Conservation (phyloP, 2,113 vertebrate genomes). For the Phrynosoma platyrhinos region DNA sequence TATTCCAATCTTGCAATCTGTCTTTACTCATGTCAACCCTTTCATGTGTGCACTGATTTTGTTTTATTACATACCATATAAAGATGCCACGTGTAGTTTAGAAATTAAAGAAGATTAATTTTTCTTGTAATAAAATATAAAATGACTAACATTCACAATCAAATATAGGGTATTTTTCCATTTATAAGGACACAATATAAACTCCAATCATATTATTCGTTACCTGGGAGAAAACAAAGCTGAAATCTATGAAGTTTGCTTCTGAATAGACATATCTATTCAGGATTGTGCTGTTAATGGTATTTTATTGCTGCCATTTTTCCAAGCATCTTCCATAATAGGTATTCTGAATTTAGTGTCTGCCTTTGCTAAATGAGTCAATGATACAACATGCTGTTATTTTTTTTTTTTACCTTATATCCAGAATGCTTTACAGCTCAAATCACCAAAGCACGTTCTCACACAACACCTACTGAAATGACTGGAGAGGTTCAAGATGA, state of each 20-base stretch:
- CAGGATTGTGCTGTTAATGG: constrained; percentile 15
- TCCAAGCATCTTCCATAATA: neutral
- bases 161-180: constrained; percentile 51
- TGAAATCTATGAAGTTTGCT: neutral
- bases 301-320: constrained; percentile 55
- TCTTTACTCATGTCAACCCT: constrained; percentile 56
- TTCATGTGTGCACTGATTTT: constrained; percentile 67
- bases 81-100: constrained; percentile 62
- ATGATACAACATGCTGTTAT: neutral
- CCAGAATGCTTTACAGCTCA: neutral
- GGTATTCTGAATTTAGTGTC: neutral
- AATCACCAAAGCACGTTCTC: neutral
- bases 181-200: constrained; percentile 22
- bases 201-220: neutral
- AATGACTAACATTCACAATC: constrained; percentile 52
- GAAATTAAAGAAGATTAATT: constrained; percentile 53
- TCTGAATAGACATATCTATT: neutral
- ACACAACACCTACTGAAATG: neutral
- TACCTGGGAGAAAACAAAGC: neutral
- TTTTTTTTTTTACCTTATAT: neutral
- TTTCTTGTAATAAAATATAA: constrained; percentile 48
- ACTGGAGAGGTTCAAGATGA: neutral
- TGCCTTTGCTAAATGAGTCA: neutral
- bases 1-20: constrained; percentile 54
- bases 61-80: constrained; percentile 42